These are phyloP conservation scores for Dendrocincla tyrannina DNA, from an alignment of 2,797 vertebrate genomes.

Conservation along the genomic window DNA sequence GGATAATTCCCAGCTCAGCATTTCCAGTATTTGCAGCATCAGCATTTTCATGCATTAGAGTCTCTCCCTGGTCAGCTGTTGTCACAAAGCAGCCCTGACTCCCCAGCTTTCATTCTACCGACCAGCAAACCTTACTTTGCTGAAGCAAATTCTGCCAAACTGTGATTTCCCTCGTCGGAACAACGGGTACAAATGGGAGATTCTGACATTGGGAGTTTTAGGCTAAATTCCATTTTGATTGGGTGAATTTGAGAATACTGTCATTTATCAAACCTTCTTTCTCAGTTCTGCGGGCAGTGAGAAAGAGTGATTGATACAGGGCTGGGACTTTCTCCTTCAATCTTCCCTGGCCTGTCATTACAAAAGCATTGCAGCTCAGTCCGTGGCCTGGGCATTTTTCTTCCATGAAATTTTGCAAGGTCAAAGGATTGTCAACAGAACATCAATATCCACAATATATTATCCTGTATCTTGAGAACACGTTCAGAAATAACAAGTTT, in stretches of 20 bases:
- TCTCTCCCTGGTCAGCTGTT: background rate
- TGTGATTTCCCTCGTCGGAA: background rate
- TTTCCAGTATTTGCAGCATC: background rate
- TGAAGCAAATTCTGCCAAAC: background rate
- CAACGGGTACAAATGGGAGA: background rate
- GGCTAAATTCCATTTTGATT: background rate
- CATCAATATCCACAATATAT: constrained; percentile 13
- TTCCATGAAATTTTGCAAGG: constrained; percentile 7
- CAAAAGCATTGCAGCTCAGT: background rate
- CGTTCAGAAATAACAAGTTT: background rate
- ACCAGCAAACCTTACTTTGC: background rate
- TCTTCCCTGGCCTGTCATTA: background rate
- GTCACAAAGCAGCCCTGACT: background rate
- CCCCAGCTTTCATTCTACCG: background rate
- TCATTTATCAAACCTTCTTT: background rate
- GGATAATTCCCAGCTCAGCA: background rate
- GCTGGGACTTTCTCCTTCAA: background rate
- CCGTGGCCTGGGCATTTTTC: background rate
- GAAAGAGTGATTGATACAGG: background rate
- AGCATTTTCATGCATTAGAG: background rate
- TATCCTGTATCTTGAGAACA: background rate
- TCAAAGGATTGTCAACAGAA: constrained; percentile 12
- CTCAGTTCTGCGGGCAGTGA: background rate
- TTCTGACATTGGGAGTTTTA: background rate
- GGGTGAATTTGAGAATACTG: background rate